Evolutionary conservation across 2,797 vertebrate species (phyloP).

Genomic region (Myotis planiceps): DNA sequence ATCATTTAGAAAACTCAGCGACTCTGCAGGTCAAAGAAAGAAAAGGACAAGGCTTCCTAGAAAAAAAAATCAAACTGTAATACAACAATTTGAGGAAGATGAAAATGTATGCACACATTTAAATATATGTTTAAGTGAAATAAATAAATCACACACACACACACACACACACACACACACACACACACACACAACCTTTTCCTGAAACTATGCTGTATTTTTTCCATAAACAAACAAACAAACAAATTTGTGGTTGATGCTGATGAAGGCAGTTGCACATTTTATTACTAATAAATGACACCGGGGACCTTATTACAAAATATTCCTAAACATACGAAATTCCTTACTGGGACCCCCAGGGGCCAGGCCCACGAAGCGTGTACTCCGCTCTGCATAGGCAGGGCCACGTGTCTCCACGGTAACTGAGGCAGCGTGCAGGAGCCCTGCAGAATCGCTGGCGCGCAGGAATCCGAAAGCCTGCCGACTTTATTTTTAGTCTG

Average conservation of each 20-base stretch:
- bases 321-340: constrained; percentile 82
- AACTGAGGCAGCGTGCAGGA: constrained; percentile 36
- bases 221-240: constrained; percentile 74
- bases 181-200: constrained; percentile 41
- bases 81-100: constrained; percentile 59
- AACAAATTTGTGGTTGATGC: constrained; percentile 75
- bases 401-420: constrained; percentile 77
- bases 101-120: constrained; percentile 59
- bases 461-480: constrained; percentile 48
- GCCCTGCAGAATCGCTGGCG: neutral
- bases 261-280: constrained; percentile 79
- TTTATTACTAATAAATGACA: constrained; percentile 82
- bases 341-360: constrained; percentile 79
- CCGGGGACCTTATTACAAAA: constrained; percentile 83
- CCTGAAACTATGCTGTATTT: constrained; percentile 42
- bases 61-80: constrained; percentile 54
- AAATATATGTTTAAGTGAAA: neutral
- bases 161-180: constrained; percentile 25
- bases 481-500: constrained; percentile 54
- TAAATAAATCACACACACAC: neutral
- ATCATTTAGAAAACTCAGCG: neutral
- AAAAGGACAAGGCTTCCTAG: constrained; percentile 64
- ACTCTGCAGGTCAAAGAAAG: constrained; percentile 11
- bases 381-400: neutral
- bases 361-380: constrained; percentile 60